Conservation (phyloP, 2,113 vertebrate genomes). For the Tautogolabrus adspersus region DNA sequence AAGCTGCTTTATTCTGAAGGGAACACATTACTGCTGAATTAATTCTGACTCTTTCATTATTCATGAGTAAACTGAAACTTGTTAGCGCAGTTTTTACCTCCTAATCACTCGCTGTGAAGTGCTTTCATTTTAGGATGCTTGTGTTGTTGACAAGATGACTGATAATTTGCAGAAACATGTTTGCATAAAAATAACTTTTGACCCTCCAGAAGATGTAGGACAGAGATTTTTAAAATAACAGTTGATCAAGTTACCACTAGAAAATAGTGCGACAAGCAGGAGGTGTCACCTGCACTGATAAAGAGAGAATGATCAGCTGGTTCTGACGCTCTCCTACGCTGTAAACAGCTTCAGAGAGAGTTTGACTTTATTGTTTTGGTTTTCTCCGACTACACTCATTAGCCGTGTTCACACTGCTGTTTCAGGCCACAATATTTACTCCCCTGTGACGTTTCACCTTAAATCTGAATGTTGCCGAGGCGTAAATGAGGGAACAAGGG, state of each 20-base stretch:
- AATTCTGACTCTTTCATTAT: slow-evolving; percentile 6
- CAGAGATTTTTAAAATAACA: neutral
- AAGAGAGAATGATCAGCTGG: too few relatives aligned
- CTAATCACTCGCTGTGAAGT: neutral
- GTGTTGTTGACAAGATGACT: neutral
- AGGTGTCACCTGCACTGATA: too few relatives aligned
- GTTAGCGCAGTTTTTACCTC: neutral
- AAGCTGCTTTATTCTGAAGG: neutral
- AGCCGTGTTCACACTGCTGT: too few relatives aligned
- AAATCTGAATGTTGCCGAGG: too few relatives aligned
- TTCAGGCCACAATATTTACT: too few relatives aligned
- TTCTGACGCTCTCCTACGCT: too few relatives aligned
- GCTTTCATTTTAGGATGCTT: slow-evolving; percentile 2
- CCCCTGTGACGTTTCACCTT: too few relatives aligned
- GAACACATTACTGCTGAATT: neutral
- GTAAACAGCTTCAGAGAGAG: too few relatives aligned
- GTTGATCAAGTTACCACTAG: neutral
- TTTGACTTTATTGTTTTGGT: too few relatives aligned
- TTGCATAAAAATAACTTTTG: neutral
- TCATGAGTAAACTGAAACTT: slow-evolving; percentile 6
- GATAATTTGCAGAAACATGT: too few relatives aligned
- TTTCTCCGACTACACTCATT: too few relatives aligned
- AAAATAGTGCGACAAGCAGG: neutral
- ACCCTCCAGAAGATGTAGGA: neutral
- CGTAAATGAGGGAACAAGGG: too few relatives aligned